Evolutionary conservation across 2,888 invertebrate species (phyloP), one percentile per base, ranked within the genome.

Genomic region (Anodontia alba): DNA sequence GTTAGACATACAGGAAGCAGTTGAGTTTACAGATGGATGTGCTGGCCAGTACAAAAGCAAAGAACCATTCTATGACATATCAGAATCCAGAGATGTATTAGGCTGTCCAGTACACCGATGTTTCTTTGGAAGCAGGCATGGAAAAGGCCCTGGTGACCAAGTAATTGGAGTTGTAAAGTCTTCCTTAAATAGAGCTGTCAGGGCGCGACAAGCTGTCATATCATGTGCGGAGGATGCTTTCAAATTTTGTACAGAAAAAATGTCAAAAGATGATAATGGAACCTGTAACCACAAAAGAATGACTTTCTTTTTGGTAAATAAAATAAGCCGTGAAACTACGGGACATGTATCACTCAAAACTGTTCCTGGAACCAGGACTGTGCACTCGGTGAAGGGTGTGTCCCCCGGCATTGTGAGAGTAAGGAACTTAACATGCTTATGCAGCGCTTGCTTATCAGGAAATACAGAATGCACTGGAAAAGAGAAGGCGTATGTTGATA

Each of bases 211-310:
- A 54, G 81, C 74, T 54, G 68, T 46, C 38, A 81, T 81, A 20
- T 72, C 71, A 46, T 29, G 46, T 71, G 81, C 74, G 10, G 36
- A 77, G 10, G 49, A 68, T 54, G 26, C 78, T 17, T 78, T 49
- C 26, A 29, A 70, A n/a, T 81, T 42, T 57, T 81, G 81, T 54
- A n/a, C n/a, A n/a, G n/a, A n/a, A n/a, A n/a, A n/a, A n/a, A n/a
- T n/a, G n/a, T n/a, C n/a, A n/a, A n/a, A n/a, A n/a, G 57, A 72
- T 33, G 72, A 62, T 54, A 62, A 71, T 68, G n/a, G 78, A 38
- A 78, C 77, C 51, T 81, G 81, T 81, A 68, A 75, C 26, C 78
- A 81, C 42, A 81, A 78, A 20, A 78, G 54, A 57, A 75, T 78
- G 46, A 57, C 78, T 8, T 73, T 78, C 70, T 81, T 81, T 68